A percentile compares a stretch with the other conserved stretches of the same genome.
These are phyloP conservation scores for Scarus forsteni DNA, from an alignment of 2,797 vertebrate species.

Conservation along the genomic window DNA sequence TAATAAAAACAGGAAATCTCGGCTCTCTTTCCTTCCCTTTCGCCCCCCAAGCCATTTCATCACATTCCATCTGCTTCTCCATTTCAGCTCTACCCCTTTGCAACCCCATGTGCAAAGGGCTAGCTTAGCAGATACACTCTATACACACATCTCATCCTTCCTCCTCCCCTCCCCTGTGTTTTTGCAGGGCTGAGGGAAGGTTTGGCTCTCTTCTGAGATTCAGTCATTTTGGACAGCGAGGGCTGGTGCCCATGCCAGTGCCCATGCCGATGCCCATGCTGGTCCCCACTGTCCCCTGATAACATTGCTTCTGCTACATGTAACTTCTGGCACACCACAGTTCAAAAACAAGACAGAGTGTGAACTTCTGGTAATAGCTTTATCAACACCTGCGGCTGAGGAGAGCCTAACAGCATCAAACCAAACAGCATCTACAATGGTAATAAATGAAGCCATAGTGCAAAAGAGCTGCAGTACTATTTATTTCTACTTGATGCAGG, in stretches of 20 bases:
- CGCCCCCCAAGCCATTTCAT: constrained; percentile 20
- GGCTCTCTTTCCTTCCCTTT: neutral
- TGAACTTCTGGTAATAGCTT: no score
- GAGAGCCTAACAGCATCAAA: no score
- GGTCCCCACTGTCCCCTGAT: no score
- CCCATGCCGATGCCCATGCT: no score
- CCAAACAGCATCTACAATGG: no score
- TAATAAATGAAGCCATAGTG: no score
- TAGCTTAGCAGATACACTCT: neutral
- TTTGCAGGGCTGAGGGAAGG: neutral
- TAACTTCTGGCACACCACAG: no score
- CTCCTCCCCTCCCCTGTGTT: neutral
- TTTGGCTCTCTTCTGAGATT: constrained; percentile 22
- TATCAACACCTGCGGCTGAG: no score
- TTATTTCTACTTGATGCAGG: no score
- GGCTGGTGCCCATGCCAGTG: neutral
- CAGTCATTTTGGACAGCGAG: neutral
- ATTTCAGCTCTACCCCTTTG: constrained; percentile 4
- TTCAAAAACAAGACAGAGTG: no score
- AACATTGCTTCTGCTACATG: no score
- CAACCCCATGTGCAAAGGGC: neutral
- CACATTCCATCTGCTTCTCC: constrained; percentile 35
- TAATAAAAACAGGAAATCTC: constrained; percentile 13
- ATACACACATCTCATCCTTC: neutral
- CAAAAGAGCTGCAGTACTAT: no score